A percentile compares a stretch with the other conserved stretches of the same genome.
These are phyloP conservation scores for Callipepla californica DNA, from an alignment of 2,113 vertebrate genomes.

Conservation along the genomic window DNA sequence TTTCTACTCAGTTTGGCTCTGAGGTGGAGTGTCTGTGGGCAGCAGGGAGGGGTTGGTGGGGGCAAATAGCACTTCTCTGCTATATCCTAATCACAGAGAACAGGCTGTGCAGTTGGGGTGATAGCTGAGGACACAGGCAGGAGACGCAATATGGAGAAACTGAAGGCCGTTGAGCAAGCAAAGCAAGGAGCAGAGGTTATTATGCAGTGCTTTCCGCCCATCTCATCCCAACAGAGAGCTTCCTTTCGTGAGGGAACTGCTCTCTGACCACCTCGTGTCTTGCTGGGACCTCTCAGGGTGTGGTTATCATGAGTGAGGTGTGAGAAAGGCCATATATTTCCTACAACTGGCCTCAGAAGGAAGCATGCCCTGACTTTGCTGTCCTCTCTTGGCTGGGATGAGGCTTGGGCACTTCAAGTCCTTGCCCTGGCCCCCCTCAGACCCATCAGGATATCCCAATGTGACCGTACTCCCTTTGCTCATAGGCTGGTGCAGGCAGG, in stretches of 20 bases:
- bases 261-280: not conserved
- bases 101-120: not conserved
- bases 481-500: not conserved
- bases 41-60: not conserved
- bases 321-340: not conserved
- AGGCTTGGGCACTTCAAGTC: not conserved
- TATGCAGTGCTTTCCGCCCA: not conserved
- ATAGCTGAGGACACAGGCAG: not conserved
- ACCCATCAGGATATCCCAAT: not conserved
- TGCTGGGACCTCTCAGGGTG: not conserved
- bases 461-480: not conserved
- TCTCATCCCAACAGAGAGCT: not conserved
- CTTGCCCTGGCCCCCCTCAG: not conserved
- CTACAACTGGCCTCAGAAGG: not conserved
- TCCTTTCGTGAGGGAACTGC: not conserved
- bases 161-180: not conserved
- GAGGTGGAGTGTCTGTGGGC: not conserved
- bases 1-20: not conserved
- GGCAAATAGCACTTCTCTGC: not conserved
- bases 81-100: rapidly evolving
- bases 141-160: not conserved
- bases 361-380: not conserved
- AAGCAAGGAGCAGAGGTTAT: not conserved
- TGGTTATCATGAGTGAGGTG: not conserved
- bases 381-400: not conserved